Percentiles rank a stretch among this genome's conserved stretches.
phyloP scores from a whole-genome alignment of 2,888 invertebrate species.

The Melangyna quadrimaculata region DNA sequence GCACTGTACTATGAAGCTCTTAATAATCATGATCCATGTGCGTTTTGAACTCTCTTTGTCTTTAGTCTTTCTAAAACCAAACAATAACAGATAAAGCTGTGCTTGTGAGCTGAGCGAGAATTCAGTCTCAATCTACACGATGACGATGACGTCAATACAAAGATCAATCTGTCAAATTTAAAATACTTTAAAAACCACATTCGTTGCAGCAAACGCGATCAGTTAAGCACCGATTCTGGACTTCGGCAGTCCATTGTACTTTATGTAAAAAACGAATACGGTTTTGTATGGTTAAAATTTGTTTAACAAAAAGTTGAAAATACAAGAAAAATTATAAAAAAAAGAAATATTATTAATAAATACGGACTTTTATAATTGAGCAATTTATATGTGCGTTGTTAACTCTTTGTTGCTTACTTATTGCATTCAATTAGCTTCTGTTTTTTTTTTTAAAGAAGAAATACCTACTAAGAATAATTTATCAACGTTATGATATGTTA shows the following conservation, averaged over 20 bases:
- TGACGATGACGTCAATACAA: constrained; percentile 25
- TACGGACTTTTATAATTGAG: constrained; percentile 42
- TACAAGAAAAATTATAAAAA: constrained; percentile 12
- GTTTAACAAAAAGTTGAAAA: neutral
- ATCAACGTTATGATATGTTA: neutral
- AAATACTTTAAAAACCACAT: constrained; percentile 54
- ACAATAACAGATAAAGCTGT: neutral
- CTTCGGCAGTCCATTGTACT: constrained; percentile 33
- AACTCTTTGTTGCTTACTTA: constrained; percentile 23
- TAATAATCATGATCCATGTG: neutral
- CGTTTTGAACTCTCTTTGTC: neutral
- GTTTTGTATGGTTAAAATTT: neutral
- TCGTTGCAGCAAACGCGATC: constrained; percentile 39
- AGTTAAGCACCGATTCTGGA: constrained; percentile 58
- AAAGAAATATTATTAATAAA: constrained; percentile 1
- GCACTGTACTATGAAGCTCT: neutral
- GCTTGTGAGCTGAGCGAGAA: neutral
- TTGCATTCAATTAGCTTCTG: constrained; percentile 50
- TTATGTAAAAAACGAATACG: constrained; percentile 14
- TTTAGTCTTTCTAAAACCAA: neutral
- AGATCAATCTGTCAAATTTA: constrained; percentile 49
- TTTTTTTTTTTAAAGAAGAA: neutral
- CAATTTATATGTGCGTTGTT: constrained; percentile 49
- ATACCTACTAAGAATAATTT: neutral
- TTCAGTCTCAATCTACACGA: neutral